Evolutionary conservation across 2,797 vertebrate genomes (phyloP), one percentile per base, ranked within the genome.

Genomic region (Alosa sapidissima): DNA sequence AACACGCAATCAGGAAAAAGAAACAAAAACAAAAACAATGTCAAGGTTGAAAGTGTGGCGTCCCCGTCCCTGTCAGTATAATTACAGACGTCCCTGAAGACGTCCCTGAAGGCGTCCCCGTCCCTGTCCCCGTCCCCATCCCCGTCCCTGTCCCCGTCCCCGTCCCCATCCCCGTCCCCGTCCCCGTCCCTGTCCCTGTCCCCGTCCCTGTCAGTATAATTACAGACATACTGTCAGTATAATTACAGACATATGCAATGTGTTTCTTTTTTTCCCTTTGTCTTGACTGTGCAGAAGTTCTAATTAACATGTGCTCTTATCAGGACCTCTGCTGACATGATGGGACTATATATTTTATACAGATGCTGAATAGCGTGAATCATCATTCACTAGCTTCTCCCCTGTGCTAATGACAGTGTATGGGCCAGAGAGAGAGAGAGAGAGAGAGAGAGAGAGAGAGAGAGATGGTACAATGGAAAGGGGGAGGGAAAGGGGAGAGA

Each of bases 1-100:
- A 87, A 93, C 94, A 94, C 93, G 93, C 93, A 94, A 94, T 94
- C 94, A 94, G 91, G 82, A 86, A 84, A 90, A 89, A 88, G 90
- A 90, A 49, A 81, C 52, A 86, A 89, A 87, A 81, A 83, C 84
- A 90, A 86, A 60, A 65, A 88, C 81, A 88, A 83, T 87, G 85
- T 89, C 88, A 88, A 90, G 85, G 88, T 88, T 89, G 88, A 88
- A 88, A 83, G 84, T 81, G 84, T 89, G 87, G 78, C 82, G 87
- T 82, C 81, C 16, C 82, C 82, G 87, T 82, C 81, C 16, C 82
- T 54, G 85, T 84, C 87, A 84, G 87, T 86, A 83, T 86, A 86
- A 88, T 86, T 72, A 58, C 84, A 81, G 81, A 13, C 52, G n/a
- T n/a, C n/a, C n/a, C n/a, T n/a, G n/a, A n/a, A n/a, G n/a, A n/a